Evolutionary conservation across 2,888 invertebrate genomes (phyloP).

Genomic region (Cosmia trapezina): DNA sequence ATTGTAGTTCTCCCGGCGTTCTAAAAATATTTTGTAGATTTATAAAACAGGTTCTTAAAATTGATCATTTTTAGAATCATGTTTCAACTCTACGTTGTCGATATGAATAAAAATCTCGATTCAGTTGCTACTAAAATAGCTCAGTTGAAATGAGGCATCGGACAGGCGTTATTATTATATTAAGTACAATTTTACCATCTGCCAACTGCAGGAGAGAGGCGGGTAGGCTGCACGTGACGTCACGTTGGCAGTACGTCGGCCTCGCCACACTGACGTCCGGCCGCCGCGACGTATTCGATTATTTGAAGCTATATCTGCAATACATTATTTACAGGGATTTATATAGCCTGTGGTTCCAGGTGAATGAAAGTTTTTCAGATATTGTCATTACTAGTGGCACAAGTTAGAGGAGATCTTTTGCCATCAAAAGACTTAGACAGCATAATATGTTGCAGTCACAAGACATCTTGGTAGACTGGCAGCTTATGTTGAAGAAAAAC

Average conservation of each 20-base stretch:
- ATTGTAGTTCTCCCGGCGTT: conserved; percentile 25
- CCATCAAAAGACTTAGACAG: neutral
- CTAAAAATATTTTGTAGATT: conserved; percentile 40
- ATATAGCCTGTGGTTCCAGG: neutral
- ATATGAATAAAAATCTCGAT: conserved; percentile 26
- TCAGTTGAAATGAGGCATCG: conserved; percentile 43
- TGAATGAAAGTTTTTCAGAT: neutral
- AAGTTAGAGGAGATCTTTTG: too few species aligned
- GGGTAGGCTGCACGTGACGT: conserved; percentile 65
- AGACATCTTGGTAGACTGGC: neutral
- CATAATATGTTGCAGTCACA: neutral
- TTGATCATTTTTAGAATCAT: neutral
- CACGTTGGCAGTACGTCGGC: conserved; percentile 60
- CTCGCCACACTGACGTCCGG: conserved; percentile 59
- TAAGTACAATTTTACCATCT: conserved; percentile 67
- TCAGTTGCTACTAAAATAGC: conserved; percentile 33
- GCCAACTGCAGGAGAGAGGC: conserved; percentile 63
- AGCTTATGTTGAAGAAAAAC: neutral
- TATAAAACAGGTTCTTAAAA: conserved; percentile 47
- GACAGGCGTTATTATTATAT: conserved; percentile 62
- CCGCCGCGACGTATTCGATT: conserved; percentile 58
- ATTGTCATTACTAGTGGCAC: neutral
- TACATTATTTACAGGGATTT: conserved; percentile 32
- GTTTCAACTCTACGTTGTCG: conserved; percentile 12
- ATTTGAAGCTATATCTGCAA: conserved; percentile 48